Conservation (phyloP, 1,140 invertebrate genomes). For the Brachystomella parvula region DNA sequence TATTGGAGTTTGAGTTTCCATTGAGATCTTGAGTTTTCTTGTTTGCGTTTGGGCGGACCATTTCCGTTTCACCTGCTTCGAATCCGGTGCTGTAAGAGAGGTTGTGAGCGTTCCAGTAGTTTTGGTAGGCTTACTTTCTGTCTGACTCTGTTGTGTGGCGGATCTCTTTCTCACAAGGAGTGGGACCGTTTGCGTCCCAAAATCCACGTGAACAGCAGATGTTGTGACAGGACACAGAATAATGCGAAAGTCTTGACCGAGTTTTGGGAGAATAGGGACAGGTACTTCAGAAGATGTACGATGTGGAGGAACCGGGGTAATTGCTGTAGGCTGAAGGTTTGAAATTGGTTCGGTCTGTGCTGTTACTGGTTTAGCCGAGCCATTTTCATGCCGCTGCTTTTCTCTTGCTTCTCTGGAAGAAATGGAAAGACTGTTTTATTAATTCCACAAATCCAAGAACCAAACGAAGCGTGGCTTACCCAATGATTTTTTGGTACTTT, state of each 20-base stretch:
- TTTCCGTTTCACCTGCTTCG: background rate
- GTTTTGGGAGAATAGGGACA: background rate
- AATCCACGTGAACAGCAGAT: background rate
- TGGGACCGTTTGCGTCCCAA: background rate
- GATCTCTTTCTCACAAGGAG: background rate
- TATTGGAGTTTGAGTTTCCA: conserved; percentile 3
- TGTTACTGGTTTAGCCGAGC: too few species aligned
- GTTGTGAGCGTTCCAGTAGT: background rate
- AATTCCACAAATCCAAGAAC: background rate
- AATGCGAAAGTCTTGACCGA: background rate
- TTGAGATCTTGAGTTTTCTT: background rate
- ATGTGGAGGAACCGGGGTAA: background rate
- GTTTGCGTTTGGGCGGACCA: background rate
- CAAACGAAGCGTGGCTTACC: background rate
- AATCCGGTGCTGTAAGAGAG: background rate
- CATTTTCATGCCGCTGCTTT: too few species aligned
- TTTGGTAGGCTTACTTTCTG: background rate
- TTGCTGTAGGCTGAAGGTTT: too few species aligned
- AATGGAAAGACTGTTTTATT: too few species aligned
- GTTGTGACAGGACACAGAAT: background rate
- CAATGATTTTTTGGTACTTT: background rate
- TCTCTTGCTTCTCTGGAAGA: too few species aligned
- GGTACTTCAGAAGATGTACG: background rate
- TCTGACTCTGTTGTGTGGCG: background rate
- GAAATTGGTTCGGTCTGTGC: too few species aligned